phyloP scores from a whole-genome alignment of 2,888 invertebrate species.

The Ornithoptera priamus region DNA sequence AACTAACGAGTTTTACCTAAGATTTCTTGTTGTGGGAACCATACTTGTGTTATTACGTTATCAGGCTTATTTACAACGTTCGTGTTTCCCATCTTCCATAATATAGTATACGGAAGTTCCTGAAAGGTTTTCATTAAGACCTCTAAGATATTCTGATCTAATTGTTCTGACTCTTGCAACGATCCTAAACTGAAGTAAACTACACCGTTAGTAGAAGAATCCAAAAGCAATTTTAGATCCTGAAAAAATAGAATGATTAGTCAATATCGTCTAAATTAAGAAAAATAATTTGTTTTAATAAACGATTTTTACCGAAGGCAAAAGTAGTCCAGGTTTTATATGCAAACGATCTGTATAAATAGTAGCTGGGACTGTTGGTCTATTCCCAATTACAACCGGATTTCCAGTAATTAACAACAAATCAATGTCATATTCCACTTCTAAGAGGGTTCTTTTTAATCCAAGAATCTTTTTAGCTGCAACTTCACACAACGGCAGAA shows the following conservation, averaged over 20 bases:
- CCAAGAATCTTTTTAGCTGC: conserved; percentile 64
- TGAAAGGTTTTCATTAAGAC: conserved; percentile 68
- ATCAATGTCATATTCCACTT: conserved; percentile 69
- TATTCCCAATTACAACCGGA: conserved; percentile 61
- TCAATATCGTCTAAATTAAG: not conserved
- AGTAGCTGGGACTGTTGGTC: conserved; percentile 64
- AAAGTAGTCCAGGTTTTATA: conserved; percentile 53
- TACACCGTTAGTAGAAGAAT: conserved; percentile 66
- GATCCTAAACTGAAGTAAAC: conserved; percentile 77
- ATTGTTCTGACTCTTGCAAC: conserved; percentile 64
- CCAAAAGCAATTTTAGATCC: conserved; percentile 57
- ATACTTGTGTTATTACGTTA: conserved; percentile 67
- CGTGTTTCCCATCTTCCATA: conserved; percentile 77
- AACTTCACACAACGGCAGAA: conserved; percentile 58
- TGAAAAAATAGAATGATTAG: conserved; percentile 42
- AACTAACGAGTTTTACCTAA: conserved; percentile 56
- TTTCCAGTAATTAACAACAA: conserved; percentile 64
- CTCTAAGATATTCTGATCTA: conserved; percentile 59
- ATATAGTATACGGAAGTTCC: conserved; percentile 69
- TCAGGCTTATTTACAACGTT: conserved; percentile 61
- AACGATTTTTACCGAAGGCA: conserved; percentile 51
- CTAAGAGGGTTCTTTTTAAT: conserved; percentile 55
- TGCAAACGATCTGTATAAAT: conserved; percentile 66
- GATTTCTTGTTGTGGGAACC: conserved; percentile 80
- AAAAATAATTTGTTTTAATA: not conserved